Evolutionary conservation across 2,113 vertebrate genomes (phyloP), one percentile per base, ranked within the genome.

Genomic region (Alligator mississippiensis): DNA sequence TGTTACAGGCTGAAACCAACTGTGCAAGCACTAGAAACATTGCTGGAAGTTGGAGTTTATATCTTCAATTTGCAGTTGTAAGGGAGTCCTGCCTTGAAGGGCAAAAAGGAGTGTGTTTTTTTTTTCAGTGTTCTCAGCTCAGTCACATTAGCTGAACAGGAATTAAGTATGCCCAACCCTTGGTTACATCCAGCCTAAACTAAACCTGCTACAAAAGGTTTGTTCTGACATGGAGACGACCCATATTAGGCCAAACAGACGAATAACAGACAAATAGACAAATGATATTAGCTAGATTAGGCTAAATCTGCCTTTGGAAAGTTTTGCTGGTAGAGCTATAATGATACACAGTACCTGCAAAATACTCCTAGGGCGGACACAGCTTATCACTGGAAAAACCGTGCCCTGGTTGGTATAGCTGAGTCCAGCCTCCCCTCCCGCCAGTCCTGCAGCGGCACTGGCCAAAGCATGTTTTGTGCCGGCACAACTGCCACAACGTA

Each of bases 311-410:
- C 84, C 94, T 19, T 8, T 90, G 68, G 47, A 83, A 90, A 72
- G 21, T 70, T 77, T 90, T 85, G 88, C 84, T 87, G 77, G 85
- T 90, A 85, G 77, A 90, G 70, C 84, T 90, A 82, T 87, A 94
- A 82, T 87, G 93, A 91, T 6, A 27, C 79, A 88, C 77, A 88
- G 38, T 90, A 87, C 60, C 80, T 78, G 94, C 90, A 92, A 57
- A 84, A 88, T 68, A 27, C 93, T 87, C 92, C 90, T 58, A 64
- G 59, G 4, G 59, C 28, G 83, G 72, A 92, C 89, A 30, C 66
- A 70, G n/a, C 18, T 70, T 70, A 30, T 70, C 47, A 70, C 66
- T 30, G 34, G 68, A n/a, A 70, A 70, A 70, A 70, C 92, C 85
- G 88, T 63, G 55, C 81, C 21, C 34, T 80, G 58, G 80, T 84